Base-by-base conservation (phyloP, 2,113 vertebrate genomes). In the Nannobrachium achirus region DNA sequence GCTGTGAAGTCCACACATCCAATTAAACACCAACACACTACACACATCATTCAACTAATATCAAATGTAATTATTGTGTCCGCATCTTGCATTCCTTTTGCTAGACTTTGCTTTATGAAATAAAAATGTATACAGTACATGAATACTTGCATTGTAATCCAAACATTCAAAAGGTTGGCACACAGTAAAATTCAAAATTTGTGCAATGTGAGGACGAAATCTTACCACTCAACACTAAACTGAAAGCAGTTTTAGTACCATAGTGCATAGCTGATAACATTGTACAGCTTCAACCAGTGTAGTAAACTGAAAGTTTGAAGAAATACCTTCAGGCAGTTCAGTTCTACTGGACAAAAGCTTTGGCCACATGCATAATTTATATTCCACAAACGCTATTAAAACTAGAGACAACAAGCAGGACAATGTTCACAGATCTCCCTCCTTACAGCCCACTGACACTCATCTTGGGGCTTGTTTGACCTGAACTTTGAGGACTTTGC, bases 321-420 rank as follows among this genome's bases (percentile, higher is more conserved):
- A 13, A 40, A 57, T n/a, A 10, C 39, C 44, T 56, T 19, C 49
- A 4, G 66, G 14, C 39, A 67, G 15, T 15, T 10, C 18, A 38
- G 8, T 48, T 42, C 65, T 5, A 33, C 3, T 19, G 2, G 18
- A 44, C 3, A 66, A 51, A 74, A 57, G 64, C 42, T 2, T 39
- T 61, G 46, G 63, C 10, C 49, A 74, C 77, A 80, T 85, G 78
- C 76, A 86, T 11, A 71, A 19, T 20, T 60, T 81, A 53, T 19
- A 53, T 38, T 75, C 71, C 66, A 50, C 61, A 68, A 69, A 76
- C 81, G 81, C 79, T 79, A 66, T 11, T 15, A 56, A 56, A 4
- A 1, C 10, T 64, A 71, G 2, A 61, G n/a, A 6, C 50, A 61
- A 39, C 6, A 2, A 42, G 48, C 33, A 39, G 25, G 20, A 52